phyloP scores from a whole-genome alignment of 2,888 invertebrate genomes.

The Catocala sponsa region DNA sequence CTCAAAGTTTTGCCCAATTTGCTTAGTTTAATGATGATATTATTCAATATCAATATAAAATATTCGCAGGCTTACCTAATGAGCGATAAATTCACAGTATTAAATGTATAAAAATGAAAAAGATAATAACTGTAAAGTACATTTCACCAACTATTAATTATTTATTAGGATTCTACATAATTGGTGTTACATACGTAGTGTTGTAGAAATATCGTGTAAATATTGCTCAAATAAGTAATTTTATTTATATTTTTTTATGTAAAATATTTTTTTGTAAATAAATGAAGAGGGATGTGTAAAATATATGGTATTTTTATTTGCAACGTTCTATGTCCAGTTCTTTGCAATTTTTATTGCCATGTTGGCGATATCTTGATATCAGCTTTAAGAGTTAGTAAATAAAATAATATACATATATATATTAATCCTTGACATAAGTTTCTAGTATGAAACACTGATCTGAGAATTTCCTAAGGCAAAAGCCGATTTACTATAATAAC shows the following conservation, averaged over 20 bases:
- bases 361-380: too few species aligned
- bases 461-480: too few species aligned
- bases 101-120: slow-evolving; percentile 6
- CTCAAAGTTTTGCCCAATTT: neutral
- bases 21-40: neutral
- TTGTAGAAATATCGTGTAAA: slow-evolving; percentile 53
- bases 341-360: too few species aligned
- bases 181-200: slow-evolving; percentile 21
- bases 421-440: too few species aligned
- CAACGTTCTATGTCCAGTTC: too few species aligned
- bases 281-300: slow-evolving; percentile 62
- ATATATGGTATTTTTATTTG: neutral
- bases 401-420: too few species aligned
- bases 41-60: slow-evolving; percentile 6
- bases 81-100: slow-evolving; percentile 18
- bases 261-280: slow-evolving; percentile 72
- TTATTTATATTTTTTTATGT: slow-evolving; percentile 54
- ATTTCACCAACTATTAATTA: slow-evolving; percentile 7
- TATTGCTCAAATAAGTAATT: slow-evolving; percentile 64
- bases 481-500: too few species aligned
- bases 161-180: slow-evolving; percentile 19
- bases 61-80: slow-evolving; percentile 22
- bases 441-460: too few species aligned
- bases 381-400: too few species aligned
- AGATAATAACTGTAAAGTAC: slow-evolving; percentile 29